Base-by-base conservation (phyloP, 2,888 invertebrate species). In the Folsomia candida region DNA sequence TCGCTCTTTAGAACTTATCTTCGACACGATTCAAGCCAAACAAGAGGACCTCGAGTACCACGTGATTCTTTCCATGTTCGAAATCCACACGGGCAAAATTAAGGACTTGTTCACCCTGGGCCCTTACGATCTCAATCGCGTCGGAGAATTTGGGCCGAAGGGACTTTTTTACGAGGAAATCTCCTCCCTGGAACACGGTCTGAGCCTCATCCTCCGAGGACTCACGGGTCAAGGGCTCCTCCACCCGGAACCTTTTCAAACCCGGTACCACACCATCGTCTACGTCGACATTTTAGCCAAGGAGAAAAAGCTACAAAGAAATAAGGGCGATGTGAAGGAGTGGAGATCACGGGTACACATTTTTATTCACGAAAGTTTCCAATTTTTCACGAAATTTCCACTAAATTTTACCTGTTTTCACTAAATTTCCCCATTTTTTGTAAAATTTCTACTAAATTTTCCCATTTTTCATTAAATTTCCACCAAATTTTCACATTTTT, bases 1-100 rank as follows among this genome's bases (percentile, higher is more conserved):
- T n/a, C 57, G 79, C 27, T 70, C 72, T 3, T 37, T 79, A 25
- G 79, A 79, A 51, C 73, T 70, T 67, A 70, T 78, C 51, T 78
- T 76, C 51, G 71, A 76, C 47, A 66, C 74, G 1, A 37, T 37
- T 51, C 70, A 71, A 1, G 11, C 54, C 2, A 69, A 57, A 37
- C 22, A 65, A 1, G 68, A 61, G 11, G 74, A 75, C n/a, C 63
- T 67, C 9, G 66, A 73, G 25, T 75, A 71, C 37, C 62, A 66
- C 9, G 63, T 79, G 25, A 70, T 71, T 2, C 67, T 79, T 24
- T 75, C 75, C 14, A 74, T 76, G 20, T 60, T 78, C 57, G 76
- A 79, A 51, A 73, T 79, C 57, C 60, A 75, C 1, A 69, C 75
- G 11, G 75, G 76, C 24, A 70, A 73, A 62, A 79, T 79, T 28